Conservation (phyloP, 2,888 invertebrate species). For the Baccha elongata region DNA sequence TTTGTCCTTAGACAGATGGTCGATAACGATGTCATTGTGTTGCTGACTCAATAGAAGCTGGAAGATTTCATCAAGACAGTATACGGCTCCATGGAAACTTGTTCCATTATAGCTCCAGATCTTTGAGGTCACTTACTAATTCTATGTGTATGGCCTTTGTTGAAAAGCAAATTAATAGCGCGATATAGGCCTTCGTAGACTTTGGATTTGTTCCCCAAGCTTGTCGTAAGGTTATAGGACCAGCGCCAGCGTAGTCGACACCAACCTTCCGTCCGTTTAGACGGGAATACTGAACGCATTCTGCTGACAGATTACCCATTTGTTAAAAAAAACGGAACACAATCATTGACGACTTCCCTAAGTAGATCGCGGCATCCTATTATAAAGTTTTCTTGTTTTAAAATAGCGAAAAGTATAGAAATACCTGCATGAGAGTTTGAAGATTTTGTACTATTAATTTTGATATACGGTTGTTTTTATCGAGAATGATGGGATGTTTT, state of each 20-base stretch:
- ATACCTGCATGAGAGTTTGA: background rate
- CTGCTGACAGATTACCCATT: background rate
- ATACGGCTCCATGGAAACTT: conserved; percentile 30
- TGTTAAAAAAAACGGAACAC: conserved; percentile 1
- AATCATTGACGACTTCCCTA: conserved; percentile 9
- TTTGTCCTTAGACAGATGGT: background rate
- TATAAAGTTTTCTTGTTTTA: conserved; percentile 1
- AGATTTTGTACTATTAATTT: background rate
- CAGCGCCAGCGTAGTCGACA: conserved; percentile 14
- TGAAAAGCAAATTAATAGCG: background rate
- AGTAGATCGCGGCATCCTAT: conserved; percentile 8
- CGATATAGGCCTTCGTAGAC: conserved; percentile 10
- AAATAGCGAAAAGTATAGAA: background rate
- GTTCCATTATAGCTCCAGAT: conserved; percentile 44
- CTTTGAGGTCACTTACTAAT: conserved; percentile 24
- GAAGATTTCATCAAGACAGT: background rate
- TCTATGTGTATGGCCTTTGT: conserved; percentile 28
- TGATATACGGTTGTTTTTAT: background rate
- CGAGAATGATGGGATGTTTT: conserved; percentile 2
- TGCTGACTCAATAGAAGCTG: conserved; percentile 5
- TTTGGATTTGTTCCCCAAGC: conserved; percentile 13
- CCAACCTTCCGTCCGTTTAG: conserved; percentile 3
- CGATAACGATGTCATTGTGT: background rate
- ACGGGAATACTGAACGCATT: background rate
- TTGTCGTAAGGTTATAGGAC: background rate